A percentile compares a stretch with the other conserved stretches of the same genome.
phyloP scores from a whole-genome alignment of 2,797 vertebrate genomes.

The Melanitta fusca region DNA sequence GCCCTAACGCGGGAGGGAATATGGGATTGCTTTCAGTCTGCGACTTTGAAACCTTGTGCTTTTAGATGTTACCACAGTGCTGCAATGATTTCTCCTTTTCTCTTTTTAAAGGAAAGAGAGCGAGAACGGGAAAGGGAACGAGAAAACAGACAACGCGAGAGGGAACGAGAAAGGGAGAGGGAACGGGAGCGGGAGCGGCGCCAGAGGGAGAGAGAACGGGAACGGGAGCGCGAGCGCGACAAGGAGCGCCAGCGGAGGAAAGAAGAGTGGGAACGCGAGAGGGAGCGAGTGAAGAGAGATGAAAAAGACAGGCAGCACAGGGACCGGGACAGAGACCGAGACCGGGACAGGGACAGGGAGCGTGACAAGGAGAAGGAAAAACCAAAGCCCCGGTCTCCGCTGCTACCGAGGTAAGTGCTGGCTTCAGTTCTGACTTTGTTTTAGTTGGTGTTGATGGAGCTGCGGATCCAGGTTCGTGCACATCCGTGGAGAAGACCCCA shows the following conservation, averaged over 20 bases:
- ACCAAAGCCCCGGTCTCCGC: conserved; percentile 88
- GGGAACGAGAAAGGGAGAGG: conserved; percentile 79
- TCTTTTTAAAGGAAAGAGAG: conserved; percentile 82
- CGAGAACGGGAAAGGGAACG: conserved; percentile 71
- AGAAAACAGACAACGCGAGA: conserved; percentile 79
- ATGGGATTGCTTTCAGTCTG: accelerated
- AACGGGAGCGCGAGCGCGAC: conserved; percentile 89
- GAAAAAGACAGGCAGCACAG: conserved; percentile 92
- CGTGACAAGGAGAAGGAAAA: conserved; percentile 90
- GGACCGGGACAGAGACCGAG: conserved; percentile 72
- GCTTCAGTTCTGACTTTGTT: accelerated
- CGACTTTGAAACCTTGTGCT: background rate
- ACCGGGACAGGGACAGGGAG: conserved; percentile 87
- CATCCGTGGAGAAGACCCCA: no score
- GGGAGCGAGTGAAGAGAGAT: conserved; percentile 81
- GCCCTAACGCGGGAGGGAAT: accelerated
- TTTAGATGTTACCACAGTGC: accelerated
- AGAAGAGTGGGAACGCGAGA: conserved; percentile 87
- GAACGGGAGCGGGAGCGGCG: conserved; percentile 85
- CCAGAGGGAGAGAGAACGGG: conserved; percentile 85
- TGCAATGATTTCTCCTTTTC: background rate
- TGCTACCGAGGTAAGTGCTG: conserved; percentile 85
- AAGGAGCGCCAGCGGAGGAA: conserved; percentile 91
- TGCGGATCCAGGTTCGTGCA: background rate
- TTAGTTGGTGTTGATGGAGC: background rate